Conservation (phyloP, 1,140 invertebrate genomes). For the Procambarus clarkii region DNA sequence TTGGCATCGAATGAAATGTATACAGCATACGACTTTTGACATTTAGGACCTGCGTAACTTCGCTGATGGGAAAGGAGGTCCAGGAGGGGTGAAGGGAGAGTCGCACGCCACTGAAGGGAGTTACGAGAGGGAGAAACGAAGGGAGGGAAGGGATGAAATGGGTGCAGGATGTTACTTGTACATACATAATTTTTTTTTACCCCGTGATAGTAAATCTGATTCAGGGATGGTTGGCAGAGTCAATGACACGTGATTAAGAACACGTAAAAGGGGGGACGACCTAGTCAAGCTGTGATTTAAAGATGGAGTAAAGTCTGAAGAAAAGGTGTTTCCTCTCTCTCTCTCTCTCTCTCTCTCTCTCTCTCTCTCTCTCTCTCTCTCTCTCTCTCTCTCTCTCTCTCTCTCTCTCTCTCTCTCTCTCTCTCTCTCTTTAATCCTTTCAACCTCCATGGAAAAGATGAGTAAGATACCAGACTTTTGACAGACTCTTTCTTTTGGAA, state of each 20-base stretch:
- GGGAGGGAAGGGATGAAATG: too few species aligned
- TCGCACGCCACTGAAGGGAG: background rate
- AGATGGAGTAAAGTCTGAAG: background rate
- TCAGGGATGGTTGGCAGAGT: background rate
- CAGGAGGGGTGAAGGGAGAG: background rate
- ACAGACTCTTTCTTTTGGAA: too few species aligned
- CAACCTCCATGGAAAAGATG: too few species aligned
- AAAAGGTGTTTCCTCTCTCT: background rate
- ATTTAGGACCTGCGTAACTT: background rate
- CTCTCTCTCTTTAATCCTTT: too few species aligned
- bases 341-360: too few species aligned
- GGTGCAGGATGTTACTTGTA: too few species aligned
- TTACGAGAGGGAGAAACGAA: too few species aligned
- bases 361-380: too few species aligned
- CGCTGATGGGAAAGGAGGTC: background rate
- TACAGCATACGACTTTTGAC: slow-evolving; percentile 6
- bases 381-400: too few species aligned
- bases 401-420: too few species aligned
- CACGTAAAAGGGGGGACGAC: background rate
- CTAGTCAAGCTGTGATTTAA: background rate
- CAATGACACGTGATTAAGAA: background rate
- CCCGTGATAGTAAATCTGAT: background rate
- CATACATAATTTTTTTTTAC: too few species aligned
- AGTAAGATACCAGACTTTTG: too few species aligned
- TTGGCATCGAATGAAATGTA: background rate